A percentile compares a stretch with the other conserved stretches of the same genome.
These are phyloP conservation scores for Suricata suricatta DNA, from an alignment of 2,113 vertebrate genomes.

Conservation along the genomic window DNA sequence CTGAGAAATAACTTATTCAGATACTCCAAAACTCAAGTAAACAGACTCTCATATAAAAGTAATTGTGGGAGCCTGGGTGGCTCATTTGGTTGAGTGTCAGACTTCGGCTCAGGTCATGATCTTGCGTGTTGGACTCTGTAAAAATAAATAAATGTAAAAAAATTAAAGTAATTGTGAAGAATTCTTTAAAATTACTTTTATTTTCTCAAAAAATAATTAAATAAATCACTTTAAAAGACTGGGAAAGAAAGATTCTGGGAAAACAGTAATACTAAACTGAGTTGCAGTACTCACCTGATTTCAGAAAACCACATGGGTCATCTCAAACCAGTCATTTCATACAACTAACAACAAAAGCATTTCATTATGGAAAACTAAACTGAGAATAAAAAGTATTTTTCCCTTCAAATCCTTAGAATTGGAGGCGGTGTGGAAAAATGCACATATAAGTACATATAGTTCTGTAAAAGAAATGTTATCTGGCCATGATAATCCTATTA, in stretches of 20 bases:
- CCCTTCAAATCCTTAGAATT: background rate
- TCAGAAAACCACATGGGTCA: background rate
- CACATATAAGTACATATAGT: background rate
- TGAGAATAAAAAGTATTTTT: background rate
- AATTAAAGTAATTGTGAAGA: background rate
- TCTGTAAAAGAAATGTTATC: background rate
- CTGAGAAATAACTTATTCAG: background rate
- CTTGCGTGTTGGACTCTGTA: too few relatives aligned
- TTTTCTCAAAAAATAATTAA: constrained; percentile 33
- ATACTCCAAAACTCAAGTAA: constrained; percentile 15
- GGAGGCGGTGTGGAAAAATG: background rate
- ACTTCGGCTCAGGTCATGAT: too few relatives aligned
- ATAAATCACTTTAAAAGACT: background rate
- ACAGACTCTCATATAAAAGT: background rate
- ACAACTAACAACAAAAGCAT: background rate
- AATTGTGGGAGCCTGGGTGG: too few relatives aligned
- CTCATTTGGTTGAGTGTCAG: too few relatives aligned
- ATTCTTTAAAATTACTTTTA: constrained; percentile 6
- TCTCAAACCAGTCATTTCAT: background rate
- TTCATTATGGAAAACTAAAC: background rate
- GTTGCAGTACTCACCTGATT: background rate
- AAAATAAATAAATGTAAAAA: too few relatives aligned
- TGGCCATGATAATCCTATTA: background rate
- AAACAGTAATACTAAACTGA: constrained; percentile 10
- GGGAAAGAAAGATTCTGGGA: background rate